Conservation (phyloP, 2,113 vertebrate genomes). For the Aspidoscelis tigris region DNA sequence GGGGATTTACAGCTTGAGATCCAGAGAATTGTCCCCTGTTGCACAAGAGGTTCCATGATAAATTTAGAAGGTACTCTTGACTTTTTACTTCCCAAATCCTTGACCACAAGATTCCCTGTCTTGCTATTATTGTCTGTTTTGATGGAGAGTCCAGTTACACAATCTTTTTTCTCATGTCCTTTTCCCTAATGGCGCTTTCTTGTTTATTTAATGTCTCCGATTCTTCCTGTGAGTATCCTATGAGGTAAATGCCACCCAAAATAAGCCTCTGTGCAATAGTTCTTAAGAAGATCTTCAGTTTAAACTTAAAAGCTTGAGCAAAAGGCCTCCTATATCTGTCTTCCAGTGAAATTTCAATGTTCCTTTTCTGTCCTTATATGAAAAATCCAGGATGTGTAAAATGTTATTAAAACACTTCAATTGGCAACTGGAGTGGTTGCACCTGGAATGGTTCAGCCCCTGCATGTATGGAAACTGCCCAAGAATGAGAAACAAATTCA, state of each 20-base stretch:
- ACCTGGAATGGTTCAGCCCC: too few relatives aligned
- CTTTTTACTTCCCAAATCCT: neutral
- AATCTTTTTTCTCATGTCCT: conserved; percentile 11
- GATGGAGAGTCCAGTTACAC: neutral
- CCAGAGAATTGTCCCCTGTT: neutral
- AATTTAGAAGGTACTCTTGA: neutral
- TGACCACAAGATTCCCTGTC: conserved; percentile 2
- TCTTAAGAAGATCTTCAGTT: neutral
- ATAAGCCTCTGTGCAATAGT: neutral
- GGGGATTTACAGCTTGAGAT: neutral
- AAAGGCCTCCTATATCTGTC: neutral
- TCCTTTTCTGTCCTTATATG: neutral
- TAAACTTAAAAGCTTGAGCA: neutral
- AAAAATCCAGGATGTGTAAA: neutral
- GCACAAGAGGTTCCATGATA: neutral
- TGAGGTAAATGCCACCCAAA: neutral
- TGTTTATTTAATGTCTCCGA: conserved; percentile 7
- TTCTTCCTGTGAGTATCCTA: conserved; percentile 1
- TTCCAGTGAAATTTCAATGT: neutral
- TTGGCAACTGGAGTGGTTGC: too few relatives aligned
- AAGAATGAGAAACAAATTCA: too few relatives aligned
- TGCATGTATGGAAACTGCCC: too few relatives aligned
- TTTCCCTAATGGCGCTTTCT: neutral
- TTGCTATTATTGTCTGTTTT: neutral
- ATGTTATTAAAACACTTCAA: too few relatives aligned